Evolutionary conservation across 2,888 invertebrate genomes (phyloP), one percentile per base, ranked within the genome.

Genomic region (Shargacucullia verbasci): DNA sequence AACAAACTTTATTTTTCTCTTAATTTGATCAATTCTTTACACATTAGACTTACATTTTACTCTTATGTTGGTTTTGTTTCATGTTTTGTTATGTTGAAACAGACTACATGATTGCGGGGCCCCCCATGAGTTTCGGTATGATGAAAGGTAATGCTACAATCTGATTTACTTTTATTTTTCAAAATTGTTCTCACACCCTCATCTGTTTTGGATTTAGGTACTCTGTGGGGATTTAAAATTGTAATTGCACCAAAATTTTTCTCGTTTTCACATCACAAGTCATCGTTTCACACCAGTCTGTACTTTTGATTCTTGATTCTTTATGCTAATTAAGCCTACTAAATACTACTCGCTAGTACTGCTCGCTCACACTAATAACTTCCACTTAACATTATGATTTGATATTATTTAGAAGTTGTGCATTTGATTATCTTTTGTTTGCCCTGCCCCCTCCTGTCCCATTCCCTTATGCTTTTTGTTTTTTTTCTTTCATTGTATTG

Each of bases 61-160:
- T 96, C 95, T 96, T 96, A 87, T 89, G 87, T 93, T 94, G 95
- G 95, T 95, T 95, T 95, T 94, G 95, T 96, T 95, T 95, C 95
- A 95, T 95, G 95, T 96, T 95, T 95, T 96, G 96, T 96, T 96
- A 90, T 94, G 89, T 94, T 86, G 89, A 91, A 92, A 94, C 94
- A 94, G 94, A 94, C 93, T 94, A 93, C 94, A 96, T 96, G 96
- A 95, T 96, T 94, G 96, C 96, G 95, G 96, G 96, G 93, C 96
- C 96, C 94, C 96, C 96, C 94, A 96, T 97, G 95, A 96, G 96
- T 95, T 97, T 96, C 96, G 96, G 97, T 96, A 97, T 97, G 95
- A 95, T 97, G 94, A 97, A 97, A 97, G 97, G 97, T 97, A 97
- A 96, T 94, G 89, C 91, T 85, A 85, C 86, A 83, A 87, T 83